A percentile compares a stretch with the other conserved stretches of the same genome.
phyloP scores from a whole-genome alignment of 2,113 vertebrate genomes.

The Etheostoma spectabile region DNA sequence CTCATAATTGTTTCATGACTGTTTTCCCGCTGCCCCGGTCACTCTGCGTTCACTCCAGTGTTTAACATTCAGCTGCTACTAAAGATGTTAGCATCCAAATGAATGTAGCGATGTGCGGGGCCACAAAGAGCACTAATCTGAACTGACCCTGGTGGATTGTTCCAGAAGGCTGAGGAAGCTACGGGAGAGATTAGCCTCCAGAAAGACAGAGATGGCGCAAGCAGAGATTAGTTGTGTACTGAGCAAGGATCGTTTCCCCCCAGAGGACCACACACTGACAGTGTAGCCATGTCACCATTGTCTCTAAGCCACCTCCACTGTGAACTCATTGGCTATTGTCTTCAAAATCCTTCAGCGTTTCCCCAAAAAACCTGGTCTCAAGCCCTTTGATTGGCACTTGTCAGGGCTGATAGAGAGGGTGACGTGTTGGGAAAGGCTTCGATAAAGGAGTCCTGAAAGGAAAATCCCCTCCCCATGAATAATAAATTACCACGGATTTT shows the following conservation, averaged over 20 bases:
- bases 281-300: conserved; percentile 88
- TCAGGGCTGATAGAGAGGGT: conserved; percentile 92
- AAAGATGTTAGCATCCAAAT: conserved; percentile 91
- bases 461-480: conserved; percentile 89
- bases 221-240: conserved; percentile 93
- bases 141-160: conserved; percentile 91
- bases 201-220: conserved; percentile 84
- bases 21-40: conserved; percentile 61
- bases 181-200: conserved; percentile 91
- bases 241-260: conserved; percentile 81
- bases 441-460: conserved; percentile 86
- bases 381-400: conserved; percentile 96
- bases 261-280: conserved; percentile 96
- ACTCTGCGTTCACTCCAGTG: conserved; percentile 56
- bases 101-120: conserved; percentile 86
- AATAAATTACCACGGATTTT: conserved; percentile 84
- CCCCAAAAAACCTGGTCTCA: conserved; percentile 77
- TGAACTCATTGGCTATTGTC: conserved; percentile 79
- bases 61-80: conserved; percentile 92
- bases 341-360: conserved; percentile 78
- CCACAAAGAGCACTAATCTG: conserved; percentile 94
- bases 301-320: conserved; percentile 76
- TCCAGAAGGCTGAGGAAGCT: conserved; percentile 85
- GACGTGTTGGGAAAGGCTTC: conserved; percentile 84
- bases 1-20: conserved; percentile 68